Evolutionary conservation across 2,113 vertebrate genomes (phyloP).

Genomic region (Physeter macrocephalus): DNA sequence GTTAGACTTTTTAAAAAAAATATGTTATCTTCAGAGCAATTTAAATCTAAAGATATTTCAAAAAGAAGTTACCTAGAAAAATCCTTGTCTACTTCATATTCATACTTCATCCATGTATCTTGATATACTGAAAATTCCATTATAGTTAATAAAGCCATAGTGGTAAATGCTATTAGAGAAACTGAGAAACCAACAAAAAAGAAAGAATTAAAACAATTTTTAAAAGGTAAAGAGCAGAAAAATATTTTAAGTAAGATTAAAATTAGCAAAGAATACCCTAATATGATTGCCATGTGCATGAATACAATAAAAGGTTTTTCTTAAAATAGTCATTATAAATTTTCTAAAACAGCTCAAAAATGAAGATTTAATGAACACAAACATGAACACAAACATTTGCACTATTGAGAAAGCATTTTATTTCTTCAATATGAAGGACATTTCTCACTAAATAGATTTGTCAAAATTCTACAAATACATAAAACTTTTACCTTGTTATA

Average conservation of each 20-base stretch:
- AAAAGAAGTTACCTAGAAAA: slow-evolving; percentile 90
- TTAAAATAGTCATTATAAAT: neutral
- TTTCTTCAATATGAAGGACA: neutral
- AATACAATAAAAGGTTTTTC: neutral
- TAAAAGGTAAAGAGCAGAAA: neutral
- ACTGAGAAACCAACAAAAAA: slow-evolving; percentile 82
- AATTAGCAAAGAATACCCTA: neutral
- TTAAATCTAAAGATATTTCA: neutral
- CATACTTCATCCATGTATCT: slow-evolving; percentile 98
- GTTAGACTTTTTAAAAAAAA: neutral
- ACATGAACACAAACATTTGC: neutral
- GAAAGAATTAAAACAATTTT: slow-evolving; percentile 32
- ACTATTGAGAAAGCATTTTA: neutral
- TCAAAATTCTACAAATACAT: neutral
- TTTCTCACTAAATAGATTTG: neutral
- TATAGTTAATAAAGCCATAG: slow-evolving; percentile 91
- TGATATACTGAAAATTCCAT: slow-evolving; percentile 97
- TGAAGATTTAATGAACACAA: neutral
- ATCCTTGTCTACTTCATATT: slow-evolving; percentile 98
- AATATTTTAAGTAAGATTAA: slow-evolving; percentile 21
- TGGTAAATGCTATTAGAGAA: slow-evolving; percentile 93
- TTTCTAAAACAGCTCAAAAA: slow-evolving; percentile 15
- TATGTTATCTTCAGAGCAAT: neutral
- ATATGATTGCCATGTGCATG: neutral
- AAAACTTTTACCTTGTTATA: neutral